Conservation (phyloP, 2,797 vertebrate genomes). For the Galago senegalensis region DNA sequence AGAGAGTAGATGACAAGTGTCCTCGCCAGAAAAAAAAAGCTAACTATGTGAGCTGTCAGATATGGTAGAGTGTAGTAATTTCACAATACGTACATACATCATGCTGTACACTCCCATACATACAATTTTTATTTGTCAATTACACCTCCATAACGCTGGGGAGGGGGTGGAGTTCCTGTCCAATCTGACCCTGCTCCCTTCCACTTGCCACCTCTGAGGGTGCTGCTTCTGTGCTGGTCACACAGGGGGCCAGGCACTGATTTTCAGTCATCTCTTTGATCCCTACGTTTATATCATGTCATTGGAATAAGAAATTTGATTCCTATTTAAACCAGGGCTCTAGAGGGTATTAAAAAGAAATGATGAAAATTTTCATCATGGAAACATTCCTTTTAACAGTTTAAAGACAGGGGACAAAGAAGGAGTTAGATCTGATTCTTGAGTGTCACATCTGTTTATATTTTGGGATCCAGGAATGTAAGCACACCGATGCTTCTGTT, state of each 20-base stretch:
- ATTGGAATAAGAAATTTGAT: not conserved
- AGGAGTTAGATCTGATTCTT: not conserved
- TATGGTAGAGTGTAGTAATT: not conserved
- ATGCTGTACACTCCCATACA: too few relatives aligned
- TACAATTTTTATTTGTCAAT: not conserved
- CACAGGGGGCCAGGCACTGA: fast-evolving
- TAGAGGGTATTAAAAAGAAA: conserved; percentile 6
- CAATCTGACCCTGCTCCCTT: not conserved
- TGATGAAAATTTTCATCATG: not conserved
- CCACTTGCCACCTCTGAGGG: fast-evolving
- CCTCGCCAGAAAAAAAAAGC: not conserved
- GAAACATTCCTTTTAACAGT: not conserved
- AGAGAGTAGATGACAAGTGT: not conserved
- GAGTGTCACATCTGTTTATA: not conserved
- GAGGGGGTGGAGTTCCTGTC: fast-evolving
- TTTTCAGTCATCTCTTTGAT: conserved; percentile 31
- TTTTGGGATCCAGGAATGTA: not conserved
- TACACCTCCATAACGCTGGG: not conserved
- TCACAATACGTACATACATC: not conserved
- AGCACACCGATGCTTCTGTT: not conserved
- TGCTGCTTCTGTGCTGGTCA: not conserved
- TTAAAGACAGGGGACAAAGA: not conserved
- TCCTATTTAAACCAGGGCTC: not conserved
- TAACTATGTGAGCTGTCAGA: not conserved
- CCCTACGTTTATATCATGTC: not conserved